phyloP scores from a whole-genome alignment of 1,140 invertebrate genomes.

The Cydia strobilella region DNA sequence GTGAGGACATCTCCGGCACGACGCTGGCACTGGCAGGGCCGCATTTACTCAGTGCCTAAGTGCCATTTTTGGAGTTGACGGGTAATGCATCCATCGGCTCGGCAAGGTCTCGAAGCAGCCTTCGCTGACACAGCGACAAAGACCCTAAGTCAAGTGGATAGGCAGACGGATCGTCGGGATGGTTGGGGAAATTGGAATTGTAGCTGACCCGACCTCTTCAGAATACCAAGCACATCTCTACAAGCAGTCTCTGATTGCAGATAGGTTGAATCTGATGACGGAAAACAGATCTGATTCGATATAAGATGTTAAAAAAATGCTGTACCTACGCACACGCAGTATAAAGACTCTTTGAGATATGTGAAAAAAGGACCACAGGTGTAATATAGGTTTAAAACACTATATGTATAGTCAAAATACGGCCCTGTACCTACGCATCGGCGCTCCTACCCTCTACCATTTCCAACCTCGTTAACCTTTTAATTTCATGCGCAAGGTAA shows the following conservation, averaged over 20 bases:
- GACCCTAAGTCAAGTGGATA: background rate
- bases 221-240: too few species aligned
- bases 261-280: too few species aligned
- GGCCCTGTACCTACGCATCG: background rate
- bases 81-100: background rate
- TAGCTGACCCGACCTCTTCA: too few species aligned
- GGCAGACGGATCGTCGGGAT: background rate
- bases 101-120: background rate
- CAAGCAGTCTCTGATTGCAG: too few species aligned
- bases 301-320: too few species aligned
- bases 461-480: conserved; percentile 33
- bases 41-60: background rate
- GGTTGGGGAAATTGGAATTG: background rate
- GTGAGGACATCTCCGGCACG: conserved; percentile 34
- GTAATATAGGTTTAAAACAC: background rate
- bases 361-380: too few species aligned
- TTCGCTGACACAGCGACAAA: background rate
- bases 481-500: conserved; percentile 26
- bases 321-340: too few species aligned
- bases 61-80: background rate
- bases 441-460: conserved; percentile 8
- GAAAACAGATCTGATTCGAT: too few species aligned
- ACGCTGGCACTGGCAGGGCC: background rate
- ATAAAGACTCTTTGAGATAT: too few species aligned
- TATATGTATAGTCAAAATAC: background rate